phyloP scores from a whole-genome alignment of 2,113 vertebrate species.

The Oncorhynchus nerka region DNA sequence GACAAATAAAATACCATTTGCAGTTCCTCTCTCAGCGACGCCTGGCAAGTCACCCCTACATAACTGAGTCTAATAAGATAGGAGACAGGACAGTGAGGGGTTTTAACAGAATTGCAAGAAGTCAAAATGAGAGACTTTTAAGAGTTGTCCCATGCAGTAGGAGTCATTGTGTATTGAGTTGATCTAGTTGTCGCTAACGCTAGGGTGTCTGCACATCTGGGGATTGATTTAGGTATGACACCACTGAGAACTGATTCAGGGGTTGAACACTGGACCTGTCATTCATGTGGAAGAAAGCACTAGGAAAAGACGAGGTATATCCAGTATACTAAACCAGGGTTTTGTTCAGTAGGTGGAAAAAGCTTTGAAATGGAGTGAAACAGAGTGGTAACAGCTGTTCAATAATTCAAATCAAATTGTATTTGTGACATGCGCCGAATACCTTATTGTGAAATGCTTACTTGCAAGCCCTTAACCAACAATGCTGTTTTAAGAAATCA shows the following conservation, averaged over 20 bases:
- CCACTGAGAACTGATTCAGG: background rate
- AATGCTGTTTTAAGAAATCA: too few relatives aligned
- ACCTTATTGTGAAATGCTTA: too few relatives aligned
- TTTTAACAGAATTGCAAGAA: conserved; percentile 25
- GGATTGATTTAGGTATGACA: background rate
- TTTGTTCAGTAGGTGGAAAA: too few relatives aligned
- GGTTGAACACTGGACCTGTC: background rate
- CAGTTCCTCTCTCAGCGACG: too few relatives aligned
- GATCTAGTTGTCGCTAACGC: background rate
- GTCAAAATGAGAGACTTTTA: conserved; percentile 1
- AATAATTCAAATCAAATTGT: too few relatives aligned
- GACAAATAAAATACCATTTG: too few relatives aligned
- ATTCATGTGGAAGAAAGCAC: conserved; percentile 5
- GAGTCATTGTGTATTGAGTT: conserved; percentile 2
- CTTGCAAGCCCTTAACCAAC: too few relatives aligned
- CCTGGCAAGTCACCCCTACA: conserved; percentile 7
- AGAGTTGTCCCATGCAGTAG: conserved; percentile 18
- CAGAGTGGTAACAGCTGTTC: too few relatives aligned
- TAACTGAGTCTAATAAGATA: conserved; percentile 31
- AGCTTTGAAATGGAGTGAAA: too few relatives aligned
- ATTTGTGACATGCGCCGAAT: too few relatives aligned
- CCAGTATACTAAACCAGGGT: too few relatives aligned
- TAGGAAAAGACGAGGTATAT: too few relatives aligned
- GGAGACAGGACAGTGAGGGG: conserved; percentile 5
- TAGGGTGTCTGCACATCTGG: background rate